Evolutionary conservation across 2,113 vertebrate genomes (phyloP).

Genomic region (Pseudopodoces humilis): DNA sequence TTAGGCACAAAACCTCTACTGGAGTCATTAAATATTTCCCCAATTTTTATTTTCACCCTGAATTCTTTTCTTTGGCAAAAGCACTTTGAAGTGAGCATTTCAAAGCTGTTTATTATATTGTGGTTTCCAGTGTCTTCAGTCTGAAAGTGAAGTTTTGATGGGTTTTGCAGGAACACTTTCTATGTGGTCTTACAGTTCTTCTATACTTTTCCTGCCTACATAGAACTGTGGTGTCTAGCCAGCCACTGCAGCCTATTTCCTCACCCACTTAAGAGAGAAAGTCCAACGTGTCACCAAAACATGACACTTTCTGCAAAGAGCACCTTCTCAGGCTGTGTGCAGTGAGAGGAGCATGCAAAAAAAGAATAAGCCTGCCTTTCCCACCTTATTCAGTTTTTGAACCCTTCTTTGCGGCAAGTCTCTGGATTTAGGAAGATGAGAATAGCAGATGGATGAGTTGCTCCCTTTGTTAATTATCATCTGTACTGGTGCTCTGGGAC

Average conservation of each 20-base stretch:
- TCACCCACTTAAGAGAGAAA: neutral
- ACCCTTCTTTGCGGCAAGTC: neutral
- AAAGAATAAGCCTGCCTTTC: neutral
- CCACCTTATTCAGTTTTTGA: neutral
- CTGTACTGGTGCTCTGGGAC: neutral
- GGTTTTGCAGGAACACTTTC: neutral
- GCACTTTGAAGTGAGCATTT: neutral
- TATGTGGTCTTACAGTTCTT: neutral
- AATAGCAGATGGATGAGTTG: neutral
- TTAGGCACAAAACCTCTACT: neutral
- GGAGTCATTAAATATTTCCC: neutral
- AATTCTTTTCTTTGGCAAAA: neutral
- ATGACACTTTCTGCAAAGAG: neutral
- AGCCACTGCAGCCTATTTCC: neutral
- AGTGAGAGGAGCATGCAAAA: accelerated
- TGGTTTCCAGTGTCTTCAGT: neutral
- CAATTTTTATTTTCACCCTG: neutral
- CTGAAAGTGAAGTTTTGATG: neutral
- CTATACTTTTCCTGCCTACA: neutral
- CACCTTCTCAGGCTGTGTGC: neutral
- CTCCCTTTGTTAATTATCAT: neutral
- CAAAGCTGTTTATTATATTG: neutral
- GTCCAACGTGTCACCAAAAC: neutral
- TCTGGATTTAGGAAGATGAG: neutral
- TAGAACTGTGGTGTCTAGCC: neutral